These are phyloP conservation scores for Xiphias gladius DNA, from an alignment of 2,113 vertebrate species.

Conservation along the genomic window DNA sequence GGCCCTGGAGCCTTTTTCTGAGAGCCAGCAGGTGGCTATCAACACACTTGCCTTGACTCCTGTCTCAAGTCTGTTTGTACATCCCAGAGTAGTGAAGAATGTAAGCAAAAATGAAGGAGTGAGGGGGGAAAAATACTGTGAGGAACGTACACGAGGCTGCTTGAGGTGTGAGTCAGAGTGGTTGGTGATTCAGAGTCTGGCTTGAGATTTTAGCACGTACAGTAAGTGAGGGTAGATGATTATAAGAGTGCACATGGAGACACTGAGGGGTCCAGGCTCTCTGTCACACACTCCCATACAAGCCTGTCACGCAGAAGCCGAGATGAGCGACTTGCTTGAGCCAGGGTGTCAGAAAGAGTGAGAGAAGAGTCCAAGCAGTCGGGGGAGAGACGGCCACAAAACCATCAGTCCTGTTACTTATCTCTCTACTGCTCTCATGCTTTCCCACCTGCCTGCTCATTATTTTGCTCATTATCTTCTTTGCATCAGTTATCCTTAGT, in stretches of 20 bases:
- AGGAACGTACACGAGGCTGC: conserved; percentile 34
- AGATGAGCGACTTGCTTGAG: conserved; percentile 67
- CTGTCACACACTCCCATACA: conserved; percentile 35
- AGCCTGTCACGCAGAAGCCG: conserved; percentile 59
- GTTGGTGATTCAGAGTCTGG: conserved; percentile 66
- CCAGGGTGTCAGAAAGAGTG: conserved; percentile 66
- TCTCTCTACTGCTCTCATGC: conserved; percentile 33
- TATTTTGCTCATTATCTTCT: conserved; percentile 60
- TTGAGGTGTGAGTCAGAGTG: conserved; percentile 65
- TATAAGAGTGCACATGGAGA: conserved; percentile 40
- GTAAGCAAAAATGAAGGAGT: conserved; percentile 48
- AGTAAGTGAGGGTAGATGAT: conserved; percentile 53
- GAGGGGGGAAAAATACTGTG: neutral
- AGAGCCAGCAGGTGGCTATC: conserved; percentile 61
- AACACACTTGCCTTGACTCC: conserved; percentile 37
- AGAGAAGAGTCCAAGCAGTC: conserved; percentile 58
- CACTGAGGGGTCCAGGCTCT: conserved; percentile 37
- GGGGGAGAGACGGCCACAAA: conserved; percentile 27
- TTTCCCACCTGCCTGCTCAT: conserved; percentile 44
- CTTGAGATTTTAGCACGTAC: conserved; percentile 55
- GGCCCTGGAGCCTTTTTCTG: conserved; percentile 48
- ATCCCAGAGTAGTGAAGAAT: conserved; percentile 36
- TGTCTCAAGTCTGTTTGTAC: conserved; percentile 50
- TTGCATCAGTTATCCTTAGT: conserved; percentile 22
- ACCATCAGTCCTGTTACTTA: conserved; percentile 22